Conservation (phyloP, 2,797 vertebrate species). For the Lepus oiostolus region DNA sequence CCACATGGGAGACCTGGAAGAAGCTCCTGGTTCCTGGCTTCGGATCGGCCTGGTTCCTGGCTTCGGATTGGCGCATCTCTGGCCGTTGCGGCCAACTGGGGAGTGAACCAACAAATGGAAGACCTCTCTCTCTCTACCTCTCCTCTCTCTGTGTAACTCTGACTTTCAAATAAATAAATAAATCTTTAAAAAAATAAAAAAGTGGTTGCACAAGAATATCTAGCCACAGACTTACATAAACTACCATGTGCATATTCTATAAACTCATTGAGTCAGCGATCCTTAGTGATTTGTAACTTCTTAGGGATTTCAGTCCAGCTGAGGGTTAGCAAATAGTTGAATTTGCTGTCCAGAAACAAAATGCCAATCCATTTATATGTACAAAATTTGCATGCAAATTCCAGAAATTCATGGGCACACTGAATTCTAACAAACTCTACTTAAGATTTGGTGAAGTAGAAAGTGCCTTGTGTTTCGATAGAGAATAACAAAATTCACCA, state of each 20-base stretch:
- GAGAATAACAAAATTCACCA: neutral
- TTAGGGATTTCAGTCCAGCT: neutral
- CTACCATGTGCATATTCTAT: neutral
- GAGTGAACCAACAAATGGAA: too few species aligned
- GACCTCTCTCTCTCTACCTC: too few species aligned
- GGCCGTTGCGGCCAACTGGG: too few species aligned
- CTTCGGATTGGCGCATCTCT: too few species aligned
- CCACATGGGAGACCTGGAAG: too few species aligned
- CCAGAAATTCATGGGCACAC: neutral
- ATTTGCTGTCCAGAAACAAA: neutral
- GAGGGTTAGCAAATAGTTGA: neutral
- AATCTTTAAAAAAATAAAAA: neutral
- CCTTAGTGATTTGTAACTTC: neutral
- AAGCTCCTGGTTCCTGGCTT: too few species aligned
- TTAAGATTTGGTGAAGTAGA: constrained; percentile 17
- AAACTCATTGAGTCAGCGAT: neutral
- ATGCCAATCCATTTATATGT: neutral
- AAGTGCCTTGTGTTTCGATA: neutral
- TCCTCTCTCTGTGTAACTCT: too few species aligned
- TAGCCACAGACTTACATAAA: neutral
- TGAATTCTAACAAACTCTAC: neutral
- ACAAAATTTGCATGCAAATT: neutral
- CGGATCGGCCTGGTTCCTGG: too few species aligned
- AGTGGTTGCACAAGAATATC: neutral
- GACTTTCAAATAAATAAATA: too few species aligned